Evolutionary conservation across 2,113 vertebrate species (phyloP).

Genomic region (Lipotes vexillifer): DNA sequence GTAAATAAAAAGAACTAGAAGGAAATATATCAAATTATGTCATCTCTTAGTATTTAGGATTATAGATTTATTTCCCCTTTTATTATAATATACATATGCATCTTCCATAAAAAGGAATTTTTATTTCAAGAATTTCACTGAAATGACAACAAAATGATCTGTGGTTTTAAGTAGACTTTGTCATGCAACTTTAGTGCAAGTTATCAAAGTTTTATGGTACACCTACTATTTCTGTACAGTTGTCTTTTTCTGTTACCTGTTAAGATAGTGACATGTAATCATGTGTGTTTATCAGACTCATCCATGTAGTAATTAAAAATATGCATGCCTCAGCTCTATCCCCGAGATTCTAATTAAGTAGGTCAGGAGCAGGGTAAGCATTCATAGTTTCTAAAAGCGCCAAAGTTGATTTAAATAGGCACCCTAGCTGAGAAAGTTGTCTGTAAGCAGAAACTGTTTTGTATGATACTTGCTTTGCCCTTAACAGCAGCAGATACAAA

Average conservation of each 20-base stretch:
- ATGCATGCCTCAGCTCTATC: background rate
- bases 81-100: background rate
- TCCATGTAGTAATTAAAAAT: background rate
- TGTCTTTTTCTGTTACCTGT: background rate
- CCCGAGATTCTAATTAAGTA: background rate
- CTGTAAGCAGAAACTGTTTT: background rate
- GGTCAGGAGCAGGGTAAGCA: background rate
- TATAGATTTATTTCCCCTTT: background rate
- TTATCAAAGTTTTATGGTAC: background rate
- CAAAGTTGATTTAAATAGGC: background rate
- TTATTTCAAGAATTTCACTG: background rate
- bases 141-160: background rate
- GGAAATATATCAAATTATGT: background rate
- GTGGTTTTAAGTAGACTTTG: background rate
- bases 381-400: background rate
- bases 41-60: background rate
- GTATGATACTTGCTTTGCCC: background rate
- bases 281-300: background rate
- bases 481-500: background rate
- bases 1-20: background rate
- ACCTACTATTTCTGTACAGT: background rate
- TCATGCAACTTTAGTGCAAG: background rate
- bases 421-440: background rate
- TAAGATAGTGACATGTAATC: background rate
- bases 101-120: background rate